Percentiles rank a stretch among this genome's conserved stretches.
These are phyloP conservation scores for Grus americana DNA, from an alignment of 2,113 vertebrate species.

Conservation along the genomic window DNA sequence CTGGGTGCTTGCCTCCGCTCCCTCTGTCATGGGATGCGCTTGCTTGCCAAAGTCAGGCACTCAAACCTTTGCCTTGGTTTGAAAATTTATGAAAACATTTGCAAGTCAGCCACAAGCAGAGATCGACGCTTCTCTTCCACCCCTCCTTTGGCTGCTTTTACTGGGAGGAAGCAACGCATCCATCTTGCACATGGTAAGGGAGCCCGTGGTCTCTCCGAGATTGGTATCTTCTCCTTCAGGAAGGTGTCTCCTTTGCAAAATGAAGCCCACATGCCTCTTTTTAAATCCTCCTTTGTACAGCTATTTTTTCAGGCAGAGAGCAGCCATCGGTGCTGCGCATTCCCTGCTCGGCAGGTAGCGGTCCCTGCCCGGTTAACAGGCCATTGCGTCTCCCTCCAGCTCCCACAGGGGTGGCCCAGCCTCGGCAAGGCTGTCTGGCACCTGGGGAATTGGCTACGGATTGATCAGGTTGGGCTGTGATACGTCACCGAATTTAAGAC, in stretches of 20 bases:
- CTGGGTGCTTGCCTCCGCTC: not conserved
- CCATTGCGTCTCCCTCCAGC: not conserved
- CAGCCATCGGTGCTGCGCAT: not conserved
- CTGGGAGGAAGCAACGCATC: not conserved
- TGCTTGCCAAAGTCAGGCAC: not conserved
- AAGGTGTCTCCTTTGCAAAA: not conserved
- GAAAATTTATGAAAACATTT: not conserved
- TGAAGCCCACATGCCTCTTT: not conserved
- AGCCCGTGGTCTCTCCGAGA: not conserved
- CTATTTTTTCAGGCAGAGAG: not conserved
- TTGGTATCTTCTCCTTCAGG: not conserved
- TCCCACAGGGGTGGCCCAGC: not conserved
- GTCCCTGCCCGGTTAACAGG: not conserved
- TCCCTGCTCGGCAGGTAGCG: not conserved
- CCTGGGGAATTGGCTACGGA: not conserved
- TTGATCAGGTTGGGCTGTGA: not conserved
- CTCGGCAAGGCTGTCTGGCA: not conserved
- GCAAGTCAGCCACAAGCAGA: not conserved
- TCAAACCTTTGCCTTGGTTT: not conserved
- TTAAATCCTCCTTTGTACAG: not conserved
- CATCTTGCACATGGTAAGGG: accelerated
- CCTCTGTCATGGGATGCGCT: accelerated
- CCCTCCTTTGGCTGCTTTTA: not conserved
- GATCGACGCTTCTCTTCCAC: not conserved
- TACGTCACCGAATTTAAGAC: no score